Conservation (phyloP, 1,140 invertebrate genomes). For the Aphaenogaster floridana region DNA sequence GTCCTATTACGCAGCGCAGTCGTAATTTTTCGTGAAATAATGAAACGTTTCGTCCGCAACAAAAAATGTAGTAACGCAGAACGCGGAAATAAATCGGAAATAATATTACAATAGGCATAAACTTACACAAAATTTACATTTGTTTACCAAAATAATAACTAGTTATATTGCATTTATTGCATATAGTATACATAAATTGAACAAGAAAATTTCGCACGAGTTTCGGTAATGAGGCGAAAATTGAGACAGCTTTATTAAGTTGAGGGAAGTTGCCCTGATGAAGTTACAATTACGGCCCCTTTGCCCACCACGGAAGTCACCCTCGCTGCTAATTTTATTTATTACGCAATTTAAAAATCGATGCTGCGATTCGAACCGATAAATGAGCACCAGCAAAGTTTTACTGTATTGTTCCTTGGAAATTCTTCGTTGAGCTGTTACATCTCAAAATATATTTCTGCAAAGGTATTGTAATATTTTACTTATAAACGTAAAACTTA, state of each 20-base stretch:
- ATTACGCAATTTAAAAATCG: conserved; percentile 86
- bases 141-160: conserved; percentile 13
- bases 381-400: conserved; percentile 63
- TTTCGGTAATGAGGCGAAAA: conserved; percentile 84
- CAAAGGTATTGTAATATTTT: neutral
- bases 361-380: conserved; percentile 80
- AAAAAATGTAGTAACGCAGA: conserved; percentile 21
- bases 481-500: neutral
- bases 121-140: conserved; percentile 12
- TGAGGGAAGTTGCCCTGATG: conserved; percentile 83
- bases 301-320: conserved; percentile 77
- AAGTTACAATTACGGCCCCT: conserved; percentile 81
- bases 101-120: neutral
- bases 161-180: neutral
- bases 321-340: conserved; percentile 85
- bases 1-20: conserved; percentile 65
- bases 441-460: conserved; percentile 5
- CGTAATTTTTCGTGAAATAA: conserved; percentile 74
- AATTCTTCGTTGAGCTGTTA: neutral
- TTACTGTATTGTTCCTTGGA: neutral
- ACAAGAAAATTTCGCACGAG: conserved; percentile 80
- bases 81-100: conserved; percentile 18
- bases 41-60: conserved; percentile 64
- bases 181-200: conserved; percentile 75
- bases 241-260: conserved; percentile 86